phyloP scores from a whole-genome alignment of 1,140 invertebrate genomes.

The Asobara japonica region DNA sequence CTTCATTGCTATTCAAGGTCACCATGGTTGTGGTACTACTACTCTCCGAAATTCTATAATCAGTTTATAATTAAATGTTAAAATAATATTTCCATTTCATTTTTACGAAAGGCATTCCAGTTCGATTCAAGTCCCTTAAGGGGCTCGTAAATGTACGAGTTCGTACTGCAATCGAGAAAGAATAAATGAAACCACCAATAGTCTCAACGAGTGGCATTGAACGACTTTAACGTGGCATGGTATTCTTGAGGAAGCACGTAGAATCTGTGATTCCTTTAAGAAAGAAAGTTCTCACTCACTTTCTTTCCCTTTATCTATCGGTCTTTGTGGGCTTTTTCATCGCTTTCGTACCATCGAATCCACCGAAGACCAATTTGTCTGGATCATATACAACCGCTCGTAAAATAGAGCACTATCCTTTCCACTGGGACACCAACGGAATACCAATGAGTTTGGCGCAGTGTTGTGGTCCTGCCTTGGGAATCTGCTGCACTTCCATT shows the following conservation, averaged over 20 bases:
- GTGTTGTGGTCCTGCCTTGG: slow-evolving; percentile 40
- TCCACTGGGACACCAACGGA: slow-evolving; percentile 39
- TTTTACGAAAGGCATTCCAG: too few relatives aligned
- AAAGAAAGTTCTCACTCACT: slow-evolving; percentile 26
- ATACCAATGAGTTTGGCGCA: slow-evolving; percentile 50
- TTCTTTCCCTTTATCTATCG: not conserved
- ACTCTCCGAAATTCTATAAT: too few relatives aligned
- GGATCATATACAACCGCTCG: slow-evolving; percentile 52
- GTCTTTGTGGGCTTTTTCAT: slow-evolving; percentile 19
- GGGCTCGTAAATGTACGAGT: too few relatives aligned
- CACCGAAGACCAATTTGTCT: slow-evolving; percentile 52
- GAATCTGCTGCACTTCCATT: slow-evolving; percentile 11
- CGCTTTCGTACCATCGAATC: slow-evolving; percentile 22
- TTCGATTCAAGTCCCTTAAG: too few relatives aligned
- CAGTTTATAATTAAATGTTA: too few relatives aligned
- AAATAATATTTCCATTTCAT: not conserved
- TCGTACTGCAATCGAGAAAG: not conserved
- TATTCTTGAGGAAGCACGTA: too few relatives aligned
- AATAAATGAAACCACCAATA: not conserved
- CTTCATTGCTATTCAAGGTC: too few relatives aligned
- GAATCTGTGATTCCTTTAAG: not conserved
- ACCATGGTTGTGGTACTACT: too few relatives aligned
- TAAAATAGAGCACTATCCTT: slow-evolving; percentile 53
- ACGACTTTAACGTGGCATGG: too few relatives aligned
- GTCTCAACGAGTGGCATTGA: not conserved